phyloP scores from a whole-genome alignment of 2,113 vertebrate species.

The Verasper variegatus region DNA sequence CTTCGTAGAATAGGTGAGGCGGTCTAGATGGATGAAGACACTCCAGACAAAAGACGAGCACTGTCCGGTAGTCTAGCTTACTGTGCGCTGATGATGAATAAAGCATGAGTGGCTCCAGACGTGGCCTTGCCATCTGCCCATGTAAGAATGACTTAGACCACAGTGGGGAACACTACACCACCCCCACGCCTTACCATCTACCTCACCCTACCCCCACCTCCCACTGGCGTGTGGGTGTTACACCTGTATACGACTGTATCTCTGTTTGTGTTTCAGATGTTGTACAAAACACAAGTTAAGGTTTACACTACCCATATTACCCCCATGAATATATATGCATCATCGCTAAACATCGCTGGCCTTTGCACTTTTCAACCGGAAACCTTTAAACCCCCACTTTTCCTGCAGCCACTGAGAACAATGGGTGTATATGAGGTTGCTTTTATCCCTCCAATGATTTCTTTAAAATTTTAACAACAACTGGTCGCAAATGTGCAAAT shows the following conservation, averaged over 20 bases:
- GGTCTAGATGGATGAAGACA: conserved; percentile 55
- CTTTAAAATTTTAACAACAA: background rate
- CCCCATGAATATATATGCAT: background rate
- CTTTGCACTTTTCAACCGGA: background rate
- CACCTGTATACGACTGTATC: background rate
- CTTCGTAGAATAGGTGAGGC: conserved; percentile 61
- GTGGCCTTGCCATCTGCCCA: conserved; percentile 59
- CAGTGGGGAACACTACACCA: conserved; percentile 55
- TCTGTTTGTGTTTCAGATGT: background rate
- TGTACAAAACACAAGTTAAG: background rate
- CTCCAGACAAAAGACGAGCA: conserved; percentile 56
- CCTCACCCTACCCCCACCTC: conserved; percentile 9
- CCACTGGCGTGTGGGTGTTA: conserved; percentile 3
- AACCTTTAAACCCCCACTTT: no score
- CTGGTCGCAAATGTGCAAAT: conserved; percentile 20
- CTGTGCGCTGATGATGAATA: conserved; percentile 52
- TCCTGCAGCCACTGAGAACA: no score
- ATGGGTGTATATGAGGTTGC: background rate
- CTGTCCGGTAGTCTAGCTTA: conserved; percentile 41
- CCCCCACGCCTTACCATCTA: conserved; percentile 21
- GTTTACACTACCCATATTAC: background rate
- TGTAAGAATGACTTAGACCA: conserved; percentile 39
- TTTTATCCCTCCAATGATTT: conserved; percentile 1
- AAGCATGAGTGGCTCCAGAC: conserved; percentile 58
- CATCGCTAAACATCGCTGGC: background rate